These are phyloP conservation scores for Okamejei kenojei DNA, from an alignment of 2,797 vertebrate species.

Conservation along the genomic window DNA sequence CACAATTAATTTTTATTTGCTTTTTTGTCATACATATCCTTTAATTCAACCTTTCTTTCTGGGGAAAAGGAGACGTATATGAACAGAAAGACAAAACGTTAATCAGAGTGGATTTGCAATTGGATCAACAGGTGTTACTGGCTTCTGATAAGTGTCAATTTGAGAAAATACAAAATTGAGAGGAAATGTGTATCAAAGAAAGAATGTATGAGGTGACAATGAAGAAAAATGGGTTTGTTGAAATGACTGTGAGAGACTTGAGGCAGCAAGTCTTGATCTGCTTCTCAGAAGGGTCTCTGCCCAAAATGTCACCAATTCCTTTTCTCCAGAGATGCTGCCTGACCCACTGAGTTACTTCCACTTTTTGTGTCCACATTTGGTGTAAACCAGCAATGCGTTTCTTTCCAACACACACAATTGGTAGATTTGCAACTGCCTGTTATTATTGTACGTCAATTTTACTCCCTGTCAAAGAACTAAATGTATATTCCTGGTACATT, in stretches of 20 bases:
- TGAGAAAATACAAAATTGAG: not conserved
- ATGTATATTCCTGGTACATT: too few relatives aligned
- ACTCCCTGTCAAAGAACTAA: not conserved
- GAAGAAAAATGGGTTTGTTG: not conserved
- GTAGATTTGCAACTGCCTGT: not conserved
- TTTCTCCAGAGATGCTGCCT: too few relatives aligned
- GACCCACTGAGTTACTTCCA: too few relatives aligned
- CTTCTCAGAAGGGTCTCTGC: too few relatives aligned
- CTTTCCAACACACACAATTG: not conserved
- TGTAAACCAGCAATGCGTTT: too few relatives aligned
- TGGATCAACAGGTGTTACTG: not conserved
- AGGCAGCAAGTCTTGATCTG: not conserved
- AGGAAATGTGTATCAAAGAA: not conserved
- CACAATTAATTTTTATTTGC: not conserved
- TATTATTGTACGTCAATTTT: not conserved
- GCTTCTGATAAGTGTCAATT: not conserved
- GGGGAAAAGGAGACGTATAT: not conserved
- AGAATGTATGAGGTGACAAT: not conserved
- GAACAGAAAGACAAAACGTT: not conserved
- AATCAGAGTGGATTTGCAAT: not conserved
- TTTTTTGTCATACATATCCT: too few relatives aligned
- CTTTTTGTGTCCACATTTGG: too few relatives aligned
- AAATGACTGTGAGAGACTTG: not conserved
- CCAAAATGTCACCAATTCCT: too few relatives aligned
- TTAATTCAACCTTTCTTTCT: too few relatives aligned